Base-by-base conservation (phyloP, 2,113 vertebrate species). In the Plestiodon gilberti region DNA sequence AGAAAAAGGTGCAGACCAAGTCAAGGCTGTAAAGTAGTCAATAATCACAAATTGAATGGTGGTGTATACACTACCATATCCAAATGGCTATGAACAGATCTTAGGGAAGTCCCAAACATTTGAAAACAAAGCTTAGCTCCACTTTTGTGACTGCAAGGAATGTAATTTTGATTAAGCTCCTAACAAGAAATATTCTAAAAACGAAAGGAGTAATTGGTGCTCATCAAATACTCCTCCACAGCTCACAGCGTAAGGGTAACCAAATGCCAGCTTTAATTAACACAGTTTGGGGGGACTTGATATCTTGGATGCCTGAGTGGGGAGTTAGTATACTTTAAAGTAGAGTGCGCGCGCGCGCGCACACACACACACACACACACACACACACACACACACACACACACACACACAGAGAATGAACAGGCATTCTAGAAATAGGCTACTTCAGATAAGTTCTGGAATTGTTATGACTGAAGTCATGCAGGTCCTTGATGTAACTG, bases 181-280 rank as follows among this genome's bases (percentile, higher is more conserved):
- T 78, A 64, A 87, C 20, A 75, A 18, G 30, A 38, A 78, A 4
- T 25, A 30, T 82, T 30, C 14, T 57, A 71, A n/a, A 9, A 35
- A 69, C 78, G 74, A 13, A 83, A 71, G 1, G 1, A 0, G 20
- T 82, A 88, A 22, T 78, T 61, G n/a, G 70, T 38, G 28, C 48
- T 10, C 75, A 30, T 38, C 62, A 43, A 10, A 67, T 87, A 48
- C 4, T 20, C 89, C 92, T 89, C 40, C 79, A 71, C 57, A 61
- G 64, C 73, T 59, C 69, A 84, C 33, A 3, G 81, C 80, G 64
- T 15, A 6, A 81, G 35, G 76, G 13, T 30, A 77, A 48, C 25
- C 82, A 90, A 48, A 43, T 85, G 7, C 81, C 25, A 23, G 0
- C 55, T 28, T 76, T 43, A 69, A 48, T 82, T 15, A 67, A 6